These are phyloP conservation scores for Garrulus glandarius DNA, from an alignment of 2,797 vertebrate genomes.

Conservation along the genomic window DNA sequence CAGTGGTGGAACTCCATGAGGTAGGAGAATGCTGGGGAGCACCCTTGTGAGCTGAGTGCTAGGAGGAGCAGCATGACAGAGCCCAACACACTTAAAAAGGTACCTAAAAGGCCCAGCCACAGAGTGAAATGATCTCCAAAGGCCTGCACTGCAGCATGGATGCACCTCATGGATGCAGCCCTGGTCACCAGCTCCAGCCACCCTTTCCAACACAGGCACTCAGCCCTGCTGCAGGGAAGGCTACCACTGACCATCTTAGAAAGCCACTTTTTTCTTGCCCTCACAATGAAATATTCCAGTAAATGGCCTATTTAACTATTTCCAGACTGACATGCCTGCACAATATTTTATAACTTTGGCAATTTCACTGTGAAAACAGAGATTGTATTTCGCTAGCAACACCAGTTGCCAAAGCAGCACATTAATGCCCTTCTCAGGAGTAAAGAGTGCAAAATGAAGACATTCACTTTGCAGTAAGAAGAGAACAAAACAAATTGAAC, in stretches of 20 bases:
- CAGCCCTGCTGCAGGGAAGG: not conserved
- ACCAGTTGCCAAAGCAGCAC: slow-evolving; percentile 1
- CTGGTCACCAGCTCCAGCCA: rapidly evolving
- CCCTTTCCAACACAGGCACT: not conserved
- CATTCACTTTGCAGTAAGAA: not conserved
- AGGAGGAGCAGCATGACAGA: rapidly evolving
- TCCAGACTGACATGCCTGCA: slow-evolving; percentile 21
- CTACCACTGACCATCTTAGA: not conserved
- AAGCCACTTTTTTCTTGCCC: not conserved
- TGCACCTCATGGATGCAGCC: not conserved
- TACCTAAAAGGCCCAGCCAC: not conserved
- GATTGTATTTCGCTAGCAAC: slow-evolving; percentile 1
- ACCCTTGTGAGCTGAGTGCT: not conserved
- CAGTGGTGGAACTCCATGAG: rapidly evolving
- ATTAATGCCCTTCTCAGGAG: not conserved
- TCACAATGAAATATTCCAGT: not conserved
- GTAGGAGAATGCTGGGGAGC: not conserved
- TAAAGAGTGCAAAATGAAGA: not conserved
- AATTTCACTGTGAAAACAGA: slow-evolving; percentile 23
- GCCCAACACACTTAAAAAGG: rapidly evolving
- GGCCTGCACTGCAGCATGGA: not conserved
- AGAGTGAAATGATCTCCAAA: not conserved
- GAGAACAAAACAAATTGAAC: not conserved
- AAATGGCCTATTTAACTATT: not conserved
- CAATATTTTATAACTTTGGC: not conserved